Percentiles rank a stretch among this genome's conserved stretches.
Evolutionary conservation across 2,797 vertebrate genomes (phyloP).

Genomic region (Buceros bicornis): DNA sequence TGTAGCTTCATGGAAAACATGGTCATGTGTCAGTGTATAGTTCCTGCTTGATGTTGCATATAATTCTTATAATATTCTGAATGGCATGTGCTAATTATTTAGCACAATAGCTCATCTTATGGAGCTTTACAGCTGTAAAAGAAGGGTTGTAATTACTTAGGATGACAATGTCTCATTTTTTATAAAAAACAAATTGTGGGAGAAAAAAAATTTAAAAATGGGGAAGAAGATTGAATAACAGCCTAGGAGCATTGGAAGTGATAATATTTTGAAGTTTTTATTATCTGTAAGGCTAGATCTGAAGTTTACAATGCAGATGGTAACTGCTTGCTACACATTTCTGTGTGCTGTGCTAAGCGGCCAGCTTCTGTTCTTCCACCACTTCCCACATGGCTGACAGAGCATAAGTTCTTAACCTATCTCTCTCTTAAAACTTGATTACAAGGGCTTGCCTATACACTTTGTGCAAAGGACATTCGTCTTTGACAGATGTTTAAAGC

Average conservation of each 20-base stretch:
- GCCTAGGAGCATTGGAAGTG: slow-evolving; percentile 38
- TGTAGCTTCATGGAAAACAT: slow-evolving; percentile 67
- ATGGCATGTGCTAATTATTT: slow-evolving; percentile 89
- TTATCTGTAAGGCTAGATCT: slow-evolving; percentile 61
- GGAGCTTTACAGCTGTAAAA: slow-evolving; percentile 78
- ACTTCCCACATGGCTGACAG: background rate
- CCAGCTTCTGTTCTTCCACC: slow-evolving; percentile 35
- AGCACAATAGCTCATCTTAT: slow-evolving; percentile 85
- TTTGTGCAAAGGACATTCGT: background rate
- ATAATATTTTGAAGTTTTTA: slow-evolving; percentile 77
- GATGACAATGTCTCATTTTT: slow-evolving; percentile 78
- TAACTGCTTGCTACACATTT: background rate
- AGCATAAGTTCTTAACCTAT: background rate
- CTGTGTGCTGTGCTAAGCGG: background rate
- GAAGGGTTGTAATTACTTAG: slow-evolving; percentile 84
- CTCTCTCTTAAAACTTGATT: background rate
- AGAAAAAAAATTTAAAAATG: slow-evolving; percentile 14
- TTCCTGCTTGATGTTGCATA: slow-evolving; percentile 85
- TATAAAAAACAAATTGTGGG: slow-evolving; percentile 75
- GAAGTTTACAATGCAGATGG: slow-evolving; percentile 40
- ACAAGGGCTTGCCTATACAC: background rate
- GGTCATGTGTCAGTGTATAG: slow-evolving; percentile 78
- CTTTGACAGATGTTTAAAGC: background rate
- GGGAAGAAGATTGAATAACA: slow-evolving; percentile 32
- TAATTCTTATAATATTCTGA: slow-evolving; percentile 85